These are phyloP conservation scores for Mastacembelus armatus DNA, from an alignment of 2,797 vertebrate genomes.

Conservation along the genomic window DNA sequence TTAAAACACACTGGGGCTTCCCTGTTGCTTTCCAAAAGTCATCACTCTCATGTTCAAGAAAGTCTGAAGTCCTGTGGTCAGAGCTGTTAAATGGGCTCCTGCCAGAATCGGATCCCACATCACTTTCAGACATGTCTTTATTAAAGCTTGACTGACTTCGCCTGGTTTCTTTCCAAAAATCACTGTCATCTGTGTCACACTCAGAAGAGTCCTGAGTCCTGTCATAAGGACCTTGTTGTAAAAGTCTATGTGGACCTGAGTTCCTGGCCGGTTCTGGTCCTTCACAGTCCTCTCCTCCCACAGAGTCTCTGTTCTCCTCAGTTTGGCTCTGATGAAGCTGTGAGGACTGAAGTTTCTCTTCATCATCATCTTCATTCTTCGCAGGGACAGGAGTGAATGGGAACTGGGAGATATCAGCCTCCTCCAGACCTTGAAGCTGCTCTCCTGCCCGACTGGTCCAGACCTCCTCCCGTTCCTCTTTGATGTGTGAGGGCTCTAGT, in stretches of 20 bases:
- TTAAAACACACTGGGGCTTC: background rate
- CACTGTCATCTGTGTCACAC: too few species aligned
- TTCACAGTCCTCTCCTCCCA: too few species aligned
- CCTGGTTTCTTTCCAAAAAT: too few species aligned
- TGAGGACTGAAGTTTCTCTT: too few species aligned
- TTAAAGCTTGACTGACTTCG: too few species aligned
- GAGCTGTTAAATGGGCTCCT: background rate
- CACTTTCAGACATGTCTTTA: background rate
- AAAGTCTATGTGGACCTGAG: too few species aligned
- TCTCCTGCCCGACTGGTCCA: slow-evolving; percentile 1
- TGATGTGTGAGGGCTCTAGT: background rate
- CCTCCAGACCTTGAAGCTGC: slow-evolving; percentile 7
- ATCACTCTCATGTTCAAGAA: slow-evolving; percentile 3
- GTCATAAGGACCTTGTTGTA: too few species aligned
- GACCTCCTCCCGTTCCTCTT: slow-evolving; percentile 1
- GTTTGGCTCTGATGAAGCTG: too few species aligned
- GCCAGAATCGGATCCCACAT: background rate
- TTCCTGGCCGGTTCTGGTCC: too few species aligned
- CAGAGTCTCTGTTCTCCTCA: too few species aligned
- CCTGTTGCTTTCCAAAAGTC: slow-evolving; percentile 27
- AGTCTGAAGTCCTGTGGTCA: background rate
- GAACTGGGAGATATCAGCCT: background rate
- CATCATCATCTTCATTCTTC: slow-evolving; percentile 26
- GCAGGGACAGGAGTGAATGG: slow-evolving; percentile 6
- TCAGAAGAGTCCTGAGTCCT: too few species aligned